Conservation (phyloP, 2,888 invertebrate genomes). For the Plebejus anna region DNA sequence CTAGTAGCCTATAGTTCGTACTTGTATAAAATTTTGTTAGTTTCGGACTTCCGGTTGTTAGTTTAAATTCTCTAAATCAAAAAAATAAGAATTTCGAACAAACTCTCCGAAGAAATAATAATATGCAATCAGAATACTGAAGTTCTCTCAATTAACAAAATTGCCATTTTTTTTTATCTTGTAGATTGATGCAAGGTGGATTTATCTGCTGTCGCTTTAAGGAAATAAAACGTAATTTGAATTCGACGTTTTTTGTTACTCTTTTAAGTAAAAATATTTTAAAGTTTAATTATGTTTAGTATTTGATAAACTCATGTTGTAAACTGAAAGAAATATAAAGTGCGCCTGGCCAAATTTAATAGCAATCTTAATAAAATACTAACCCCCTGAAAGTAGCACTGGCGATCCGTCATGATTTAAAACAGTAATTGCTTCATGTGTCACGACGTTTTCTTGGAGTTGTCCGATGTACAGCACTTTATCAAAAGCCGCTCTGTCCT, state of each 20-base stretch:
- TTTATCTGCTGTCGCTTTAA: no score
- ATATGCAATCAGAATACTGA: neutral
- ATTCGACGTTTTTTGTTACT: no score
- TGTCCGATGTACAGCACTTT: constrained; percentile 56
- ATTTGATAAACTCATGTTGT: neutral
- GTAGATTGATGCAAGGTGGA: no score
- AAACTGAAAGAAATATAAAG: neutral
- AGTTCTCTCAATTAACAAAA: neutral
- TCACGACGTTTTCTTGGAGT: constrained; percentile 44
- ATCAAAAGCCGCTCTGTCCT: constrained; percentile 48
- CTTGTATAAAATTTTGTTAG: neutral
- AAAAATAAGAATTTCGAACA: neutral
- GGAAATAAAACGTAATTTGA: no score
- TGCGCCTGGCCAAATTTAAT: neutral
- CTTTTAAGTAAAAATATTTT: no score
- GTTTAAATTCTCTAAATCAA: neutral
- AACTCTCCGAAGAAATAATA: neutral
- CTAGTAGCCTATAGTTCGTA: no score
- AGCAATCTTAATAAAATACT: neutral
- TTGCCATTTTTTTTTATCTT: no score
- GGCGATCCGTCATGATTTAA: constrained; percentile 46
- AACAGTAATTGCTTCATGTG: constrained; percentile 55
- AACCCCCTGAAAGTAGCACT: constrained; percentile 52
- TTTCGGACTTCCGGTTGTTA: no score
- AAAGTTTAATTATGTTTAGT: no score